Evolutionary conservation across 2,888 invertebrate species (phyloP).

Genomic region (Clusia tigrina): DNA sequence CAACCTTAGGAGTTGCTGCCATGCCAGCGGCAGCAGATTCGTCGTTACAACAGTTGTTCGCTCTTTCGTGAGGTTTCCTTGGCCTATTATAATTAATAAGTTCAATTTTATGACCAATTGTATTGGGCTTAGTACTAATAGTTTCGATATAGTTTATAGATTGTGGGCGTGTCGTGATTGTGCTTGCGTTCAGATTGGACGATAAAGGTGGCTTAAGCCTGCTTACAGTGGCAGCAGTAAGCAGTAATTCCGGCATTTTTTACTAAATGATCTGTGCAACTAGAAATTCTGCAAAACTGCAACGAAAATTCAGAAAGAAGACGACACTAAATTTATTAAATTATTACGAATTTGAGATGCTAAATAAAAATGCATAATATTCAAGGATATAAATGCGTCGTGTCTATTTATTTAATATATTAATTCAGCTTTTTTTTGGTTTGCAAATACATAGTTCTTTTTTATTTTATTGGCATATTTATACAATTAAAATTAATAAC

Average conservation of each 20-base stretch:
- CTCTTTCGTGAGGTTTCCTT: not conserved
- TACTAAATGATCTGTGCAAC: not conserved
- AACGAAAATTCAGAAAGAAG: not conserved
- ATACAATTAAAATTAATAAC: constrained; percentile 29
- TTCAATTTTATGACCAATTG: constrained; percentile 14
- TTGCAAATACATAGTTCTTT: not conserved
- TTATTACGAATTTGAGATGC: not conserved
- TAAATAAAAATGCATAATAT: not conserved
- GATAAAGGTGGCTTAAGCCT: constrained; percentile 17
- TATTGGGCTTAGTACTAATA: not conserved
- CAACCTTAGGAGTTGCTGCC: constrained; percentile 26
- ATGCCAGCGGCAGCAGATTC: constrained; percentile 16
- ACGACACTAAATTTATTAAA: not conserved
- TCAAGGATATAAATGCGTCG: not conserved
- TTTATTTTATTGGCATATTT: constrained; percentile 23
- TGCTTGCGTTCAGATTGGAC: constrained; percentile 7
- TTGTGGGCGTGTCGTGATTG: constrained; percentile 43
- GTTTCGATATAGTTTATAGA: constrained; percentile 29
- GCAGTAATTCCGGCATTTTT: constrained; percentile 51
- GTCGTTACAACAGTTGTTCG: not conserved
- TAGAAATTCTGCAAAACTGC: not conserved
- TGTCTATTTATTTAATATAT: too few species aligned
- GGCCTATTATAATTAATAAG: constrained; percentile 24
- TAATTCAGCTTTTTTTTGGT: not conserved
- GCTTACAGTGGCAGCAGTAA: constrained; percentile 33